Conservation (phyloP, 2,113 vertebrate genomes). For the Balaeniceps rex region DNA sequence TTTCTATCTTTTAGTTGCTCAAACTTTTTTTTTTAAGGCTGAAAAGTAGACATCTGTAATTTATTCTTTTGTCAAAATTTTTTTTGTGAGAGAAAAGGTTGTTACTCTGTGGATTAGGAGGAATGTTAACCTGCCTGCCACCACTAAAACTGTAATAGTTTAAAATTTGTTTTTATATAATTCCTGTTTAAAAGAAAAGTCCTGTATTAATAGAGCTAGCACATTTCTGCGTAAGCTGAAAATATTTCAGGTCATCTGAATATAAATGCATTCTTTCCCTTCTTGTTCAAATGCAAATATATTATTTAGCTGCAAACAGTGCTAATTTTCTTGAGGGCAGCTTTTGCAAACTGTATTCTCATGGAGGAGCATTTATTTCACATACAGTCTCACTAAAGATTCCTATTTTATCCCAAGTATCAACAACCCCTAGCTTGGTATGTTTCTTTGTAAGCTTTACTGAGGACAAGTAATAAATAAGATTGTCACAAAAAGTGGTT, state of each 20-base stretch:
- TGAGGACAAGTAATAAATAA: background rate
- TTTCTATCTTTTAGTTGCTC: slow-evolving; percentile 2
- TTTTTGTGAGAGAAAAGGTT: background rate
- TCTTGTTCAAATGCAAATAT: background rate
- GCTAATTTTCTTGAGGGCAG: background rate
- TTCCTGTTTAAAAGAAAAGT: background rate
- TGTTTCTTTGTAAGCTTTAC: background rate
- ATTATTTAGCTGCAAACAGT: background rate
- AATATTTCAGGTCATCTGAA: background rate
- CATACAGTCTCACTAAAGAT: background rate
- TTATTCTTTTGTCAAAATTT: background rate
- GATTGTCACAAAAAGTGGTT: background rate
- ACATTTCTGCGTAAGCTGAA: background rate
- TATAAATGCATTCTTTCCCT: background rate
- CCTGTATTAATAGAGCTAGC: background rate
- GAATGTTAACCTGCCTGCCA: background rate
- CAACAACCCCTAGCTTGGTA: rapidly evolving
- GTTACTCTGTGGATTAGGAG: background rate
- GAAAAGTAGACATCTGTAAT: background rate
- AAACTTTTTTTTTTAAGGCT: background rate
- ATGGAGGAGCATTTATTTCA: background rate
- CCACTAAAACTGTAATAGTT: background rate
- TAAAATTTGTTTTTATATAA: background rate
- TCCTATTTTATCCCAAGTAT: background rate
- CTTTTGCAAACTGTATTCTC: background rate